Evolutionary conservation across 2,113 vertebrate species (phyloP).

Genomic region (Reinhardtius hippoglossoides): DNA sequence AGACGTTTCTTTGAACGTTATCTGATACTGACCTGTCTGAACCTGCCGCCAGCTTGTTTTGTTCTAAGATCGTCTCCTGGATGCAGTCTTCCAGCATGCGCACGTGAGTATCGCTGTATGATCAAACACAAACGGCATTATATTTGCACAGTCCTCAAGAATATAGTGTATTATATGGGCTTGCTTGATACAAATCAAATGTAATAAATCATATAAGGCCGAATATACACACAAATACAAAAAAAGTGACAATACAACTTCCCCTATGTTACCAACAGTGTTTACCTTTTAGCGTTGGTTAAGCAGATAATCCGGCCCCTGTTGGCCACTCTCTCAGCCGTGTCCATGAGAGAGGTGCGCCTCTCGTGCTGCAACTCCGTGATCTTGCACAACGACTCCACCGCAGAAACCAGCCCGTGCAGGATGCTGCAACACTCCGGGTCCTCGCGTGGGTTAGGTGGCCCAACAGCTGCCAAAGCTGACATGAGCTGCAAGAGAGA

Average conservation of each 20-base stretch:
- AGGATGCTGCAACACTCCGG: constrained; percentile 97
- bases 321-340: constrained; percentile 93
- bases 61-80: constrained; percentile 95
- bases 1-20: not conserved
- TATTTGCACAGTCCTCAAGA: not conserved
- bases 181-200: not conserved
- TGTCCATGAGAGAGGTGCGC: constrained; percentile 91
- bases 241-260: too few species aligned
- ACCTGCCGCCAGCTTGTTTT: constrained; percentile 96
- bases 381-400: constrained; percentile 95
- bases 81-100: constrained; percentile 98
- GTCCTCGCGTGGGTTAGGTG: constrained; percentile 94
- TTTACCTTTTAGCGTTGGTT: constrained; percentile 96
- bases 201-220: too few species aligned
- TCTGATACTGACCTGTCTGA: constrained; percentile 92
- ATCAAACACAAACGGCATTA: constrained; percentile 13
- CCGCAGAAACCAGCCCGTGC: constrained; percentile 93
- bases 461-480: constrained; percentile 92
- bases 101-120: constrained; percentile 93
- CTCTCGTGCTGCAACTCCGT: constrained; percentile 94
- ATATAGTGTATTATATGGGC: not conserved
- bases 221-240: too few species aligned
- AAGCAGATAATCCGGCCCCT: constrained; percentile 95
- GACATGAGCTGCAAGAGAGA: constrained; percentile 88
- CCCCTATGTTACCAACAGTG: not conserved